Evolutionary conservation across 2,113 vertebrate genomes (phyloP).

Genomic region (Pterophyllum scalare): DNA sequence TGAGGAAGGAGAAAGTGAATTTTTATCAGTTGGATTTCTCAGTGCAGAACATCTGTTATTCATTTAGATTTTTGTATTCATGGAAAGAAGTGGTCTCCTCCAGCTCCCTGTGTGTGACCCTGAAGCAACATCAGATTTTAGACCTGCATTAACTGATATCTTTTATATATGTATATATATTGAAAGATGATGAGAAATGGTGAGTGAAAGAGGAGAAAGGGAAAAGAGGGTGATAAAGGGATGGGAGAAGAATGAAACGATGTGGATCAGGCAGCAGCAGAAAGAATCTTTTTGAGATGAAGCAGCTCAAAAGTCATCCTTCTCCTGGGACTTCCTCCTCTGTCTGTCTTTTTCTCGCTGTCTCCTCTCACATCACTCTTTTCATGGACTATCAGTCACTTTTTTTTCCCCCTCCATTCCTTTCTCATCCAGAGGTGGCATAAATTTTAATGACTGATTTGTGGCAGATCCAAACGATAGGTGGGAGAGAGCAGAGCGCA

Average conservation of each 20-base stretch:
- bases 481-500: slow-evolving; percentile 8
- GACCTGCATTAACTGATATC: slow-evolving; percentile 6
- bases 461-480: slow-evolving; percentile 23
- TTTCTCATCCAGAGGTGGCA: slow-evolving; percentile 34
- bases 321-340: slow-evolving; percentile 31
- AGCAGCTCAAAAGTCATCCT: slow-evolving; percentile 46
- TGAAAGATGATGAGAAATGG: background rate
- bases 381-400: slow-evolving; percentile 27
- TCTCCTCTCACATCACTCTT: slow-evolving; percentile 40
- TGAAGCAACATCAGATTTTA: background rate
- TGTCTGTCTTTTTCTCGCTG: slow-evolving; percentile 5
- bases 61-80: slow-evolving; percentile 29
- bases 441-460: slow-evolving; percentile 59
- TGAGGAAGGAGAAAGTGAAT: background rate
- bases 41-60: slow-evolving; percentile 57
- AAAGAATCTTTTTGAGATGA: slow-evolving; percentile 39
- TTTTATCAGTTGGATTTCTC: background rate
- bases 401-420: background rate
- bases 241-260: background rate
- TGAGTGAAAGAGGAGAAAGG: background rate
- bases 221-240: background rate
- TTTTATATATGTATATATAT: background rate
- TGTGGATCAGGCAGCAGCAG: slow-evolving; percentile 21
- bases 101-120: background rate
- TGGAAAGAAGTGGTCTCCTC: background rate